phyloP scores from a whole-genome alignment of 2,888 invertebrate genomes.

The Epistrophe eligans region DNA sequence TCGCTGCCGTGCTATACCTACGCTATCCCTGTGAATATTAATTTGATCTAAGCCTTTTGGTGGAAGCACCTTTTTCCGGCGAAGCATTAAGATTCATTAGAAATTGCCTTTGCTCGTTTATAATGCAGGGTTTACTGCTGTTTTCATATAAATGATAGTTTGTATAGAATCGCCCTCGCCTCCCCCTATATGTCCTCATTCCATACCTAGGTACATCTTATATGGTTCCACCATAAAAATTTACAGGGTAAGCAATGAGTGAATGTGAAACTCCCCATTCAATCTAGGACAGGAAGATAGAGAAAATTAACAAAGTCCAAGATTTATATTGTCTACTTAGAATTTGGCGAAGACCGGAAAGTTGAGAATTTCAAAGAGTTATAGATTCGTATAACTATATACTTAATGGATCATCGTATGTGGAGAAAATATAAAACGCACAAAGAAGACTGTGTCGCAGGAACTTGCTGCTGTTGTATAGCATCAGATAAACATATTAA shows the following conservation, averaged over 20 bases:
- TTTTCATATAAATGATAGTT: conserved; percentile 28
- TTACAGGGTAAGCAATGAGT: neutral
- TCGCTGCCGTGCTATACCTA: neutral
- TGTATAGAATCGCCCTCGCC: neutral
- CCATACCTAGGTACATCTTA: neutral
- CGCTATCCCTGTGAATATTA: conserved; percentile 47
- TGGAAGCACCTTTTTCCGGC: conserved; percentile 55
- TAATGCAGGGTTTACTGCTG: conserved; percentile 40
- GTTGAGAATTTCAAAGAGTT: neutral
- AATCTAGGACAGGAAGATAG: neutral
- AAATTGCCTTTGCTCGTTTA: conserved; percentile 61
- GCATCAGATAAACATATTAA: too few species aligned
- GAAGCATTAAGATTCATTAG: conserved; percentile 70
- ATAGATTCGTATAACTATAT: too few species aligned
- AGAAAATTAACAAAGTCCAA: conserved; percentile 34
- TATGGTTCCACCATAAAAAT: neutral
- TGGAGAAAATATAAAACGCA: too few species aligned
- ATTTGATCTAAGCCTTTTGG: conserved; percentile 63
- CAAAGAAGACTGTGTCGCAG: too few species aligned
- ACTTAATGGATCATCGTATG: too few species aligned
- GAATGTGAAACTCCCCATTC: neutral
- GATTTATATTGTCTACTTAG: conserved; percentile 11
- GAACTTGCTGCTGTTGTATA: too few species aligned
- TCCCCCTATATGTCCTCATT: neutral
- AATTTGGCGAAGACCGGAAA: too few species aligned